Evolutionary conservation across 2,888 invertebrate genomes (phyloP), one percentile per base, ranked within the genome.

Genomic region (Perizoma flavofasciatum): DNA sequence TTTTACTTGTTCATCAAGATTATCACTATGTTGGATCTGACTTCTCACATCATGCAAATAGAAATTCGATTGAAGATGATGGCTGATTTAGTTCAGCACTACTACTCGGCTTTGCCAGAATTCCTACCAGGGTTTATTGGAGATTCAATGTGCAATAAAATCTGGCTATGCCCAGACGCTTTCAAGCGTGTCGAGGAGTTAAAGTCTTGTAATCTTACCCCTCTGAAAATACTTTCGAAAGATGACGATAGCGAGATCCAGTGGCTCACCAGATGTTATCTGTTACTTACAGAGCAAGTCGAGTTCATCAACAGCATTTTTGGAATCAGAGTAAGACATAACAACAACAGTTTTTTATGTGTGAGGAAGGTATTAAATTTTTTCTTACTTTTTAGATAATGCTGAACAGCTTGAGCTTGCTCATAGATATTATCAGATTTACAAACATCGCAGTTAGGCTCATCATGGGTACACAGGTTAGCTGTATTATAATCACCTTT

Each of bases 371-470:
- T 37, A 37, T 37, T 6, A 37, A 37, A 37, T 34, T 44, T 33
- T 37, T 7, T 58, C 41, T 59, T 43, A 45, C 6, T 53, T 85
- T 85, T 55, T 78, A 89, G 89, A 82, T 88, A 57, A 63, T 89
- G 58, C 61, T 89, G 41, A 89, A 86, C 58, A 83, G 75, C 48
- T 62, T 84, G 48, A 88, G 85, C 64, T 70, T 88, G 22, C 75
- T 88, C 8, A 81, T 86, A 49, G 89, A 88, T 56, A 84, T 87
- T 76, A 77, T 89, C 40, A 74, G 86, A 66, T 82, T 79, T 57
- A 77, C 81, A 3, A 88, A 89, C 68, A 61, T 85, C 43, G 71
- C 79, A 0, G 78, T 86, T 2, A 79, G 86, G 46, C 65, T 87
- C 10, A 33, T 78, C 10, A 65, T 81, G 35, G 81, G 82, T 37